Evolutionary conservation across 1,140 invertebrate genomes (phyloP).

Genomic region (Ostrea denselamellosa): DNA sequence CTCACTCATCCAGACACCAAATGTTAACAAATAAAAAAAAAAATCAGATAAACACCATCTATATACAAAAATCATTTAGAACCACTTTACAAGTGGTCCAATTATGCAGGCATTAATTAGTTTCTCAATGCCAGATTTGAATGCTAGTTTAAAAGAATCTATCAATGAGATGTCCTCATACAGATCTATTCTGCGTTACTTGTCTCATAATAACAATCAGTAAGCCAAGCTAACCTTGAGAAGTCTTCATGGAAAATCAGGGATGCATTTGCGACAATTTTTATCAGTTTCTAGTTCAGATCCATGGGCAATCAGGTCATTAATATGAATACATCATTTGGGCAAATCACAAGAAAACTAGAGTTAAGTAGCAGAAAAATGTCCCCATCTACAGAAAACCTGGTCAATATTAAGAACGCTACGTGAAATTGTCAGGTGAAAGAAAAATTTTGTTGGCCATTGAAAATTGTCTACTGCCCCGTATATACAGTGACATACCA

Average conservation of each 20-base stretch:
- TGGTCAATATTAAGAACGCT: background rate
- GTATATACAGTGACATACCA: background rate
- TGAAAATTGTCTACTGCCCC: background rate
- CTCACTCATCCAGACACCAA: background rate
- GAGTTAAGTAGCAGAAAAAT: background rate
- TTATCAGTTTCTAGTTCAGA: conserved; percentile 36
- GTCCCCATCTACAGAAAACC: background rate
- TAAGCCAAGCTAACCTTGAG: background rate
- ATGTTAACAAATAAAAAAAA: conserved; percentile 14
- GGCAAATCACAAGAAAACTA: background rate
- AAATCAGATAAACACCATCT: background rate
- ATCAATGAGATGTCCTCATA: background rate
- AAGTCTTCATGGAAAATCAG: conserved; percentile 32
- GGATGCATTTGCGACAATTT: conserved; percentile 4
- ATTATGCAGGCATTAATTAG: conserved; percentile 17
- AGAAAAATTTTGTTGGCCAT: background rate
- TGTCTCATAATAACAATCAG: background rate
- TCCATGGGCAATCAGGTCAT: conserved; percentile 35
- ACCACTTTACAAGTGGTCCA: background rate
- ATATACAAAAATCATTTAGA: conserved; percentile 6
- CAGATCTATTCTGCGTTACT: background rate
- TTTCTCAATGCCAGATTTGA: background rate
- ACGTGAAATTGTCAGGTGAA: background rate
- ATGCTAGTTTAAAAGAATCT: background rate
- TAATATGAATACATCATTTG: conserved; percentile 11